phyloP scores from a whole-genome alignment of 2,797 vertebrate genomes.

The Pempheris klunzingeri region DNA sequence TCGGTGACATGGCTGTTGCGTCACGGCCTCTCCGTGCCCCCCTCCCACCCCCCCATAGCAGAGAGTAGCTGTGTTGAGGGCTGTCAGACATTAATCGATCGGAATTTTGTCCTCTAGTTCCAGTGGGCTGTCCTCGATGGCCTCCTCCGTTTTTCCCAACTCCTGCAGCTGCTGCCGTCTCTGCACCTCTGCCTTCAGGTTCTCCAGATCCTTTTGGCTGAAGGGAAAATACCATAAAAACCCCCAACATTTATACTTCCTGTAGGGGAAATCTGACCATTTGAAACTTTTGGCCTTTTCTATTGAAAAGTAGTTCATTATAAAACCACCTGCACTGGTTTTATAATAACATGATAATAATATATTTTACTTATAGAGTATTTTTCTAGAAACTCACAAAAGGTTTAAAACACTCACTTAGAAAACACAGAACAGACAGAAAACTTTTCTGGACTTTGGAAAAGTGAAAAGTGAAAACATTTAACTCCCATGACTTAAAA shows the following conservation, averaged over 20 bases:
- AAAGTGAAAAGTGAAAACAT: too few relatives aligned
- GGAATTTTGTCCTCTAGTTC: constrained; percentile 87
- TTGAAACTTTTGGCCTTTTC: background rate
- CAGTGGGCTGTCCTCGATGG: constrained; percentile 74
- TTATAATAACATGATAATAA: too few relatives aligned
- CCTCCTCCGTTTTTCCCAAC: constrained; percentile 86
- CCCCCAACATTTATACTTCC: background rate
- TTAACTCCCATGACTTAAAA: too few relatives aligned
- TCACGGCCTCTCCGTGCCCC: constrained; percentile 63
- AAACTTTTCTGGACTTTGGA: too few relatives aligned
- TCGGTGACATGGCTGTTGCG: constrained; percentile 76
- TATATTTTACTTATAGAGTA: too few relatives aligned
- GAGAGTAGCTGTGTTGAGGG: constrained; percentile 69
- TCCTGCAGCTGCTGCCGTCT: constrained; percentile 95
- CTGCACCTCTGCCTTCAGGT: constrained; percentile 97
- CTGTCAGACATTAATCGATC: constrained; percentile 80
- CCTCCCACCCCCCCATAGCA: constrained; percentile 43
- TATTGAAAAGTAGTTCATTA: background rate
- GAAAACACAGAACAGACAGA: too few relatives aligned
- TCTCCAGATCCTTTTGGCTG: constrained; percentile 99
- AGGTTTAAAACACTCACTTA: too few relatives aligned
- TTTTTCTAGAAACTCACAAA: too few relatives aligned
- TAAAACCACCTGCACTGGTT: too few relatives aligned
- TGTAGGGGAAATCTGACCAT: background rate
- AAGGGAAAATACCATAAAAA: constrained; percentile 3